These are phyloP conservation scores for Agrochola circellaris DNA, from an alignment of 2,888 invertebrate genomes.

Conservation along the genomic window DNA sequence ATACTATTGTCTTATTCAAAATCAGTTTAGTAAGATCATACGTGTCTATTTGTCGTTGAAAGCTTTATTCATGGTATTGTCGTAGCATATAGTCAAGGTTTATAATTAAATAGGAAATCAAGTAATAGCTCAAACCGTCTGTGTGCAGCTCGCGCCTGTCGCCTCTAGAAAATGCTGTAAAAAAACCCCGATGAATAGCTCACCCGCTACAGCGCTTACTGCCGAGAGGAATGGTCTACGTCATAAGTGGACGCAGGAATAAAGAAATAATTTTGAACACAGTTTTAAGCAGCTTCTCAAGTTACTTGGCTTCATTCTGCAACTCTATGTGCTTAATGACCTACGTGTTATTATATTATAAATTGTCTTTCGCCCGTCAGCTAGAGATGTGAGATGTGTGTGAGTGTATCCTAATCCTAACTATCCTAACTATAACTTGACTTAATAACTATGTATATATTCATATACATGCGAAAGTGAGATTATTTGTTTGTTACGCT, in stretches of 20 bases:
- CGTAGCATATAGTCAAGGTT: neutral
- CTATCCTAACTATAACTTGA: too few species aligned
- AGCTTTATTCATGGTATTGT: neutral
- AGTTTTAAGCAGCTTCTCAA: neutral
- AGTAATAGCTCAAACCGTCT: slow-evolving; percentile 32
- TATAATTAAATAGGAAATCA: slow-evolving; percentile 6
- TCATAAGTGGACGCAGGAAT: slow-evolving; percentile 6
- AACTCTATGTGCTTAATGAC: neutral
- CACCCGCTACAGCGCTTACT: slow-evolving; percentile 4
- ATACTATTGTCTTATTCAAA: neutral
- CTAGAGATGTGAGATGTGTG: neutral
- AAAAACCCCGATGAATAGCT: slow-evolving; percentile 39
- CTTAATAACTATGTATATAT: too few species aligned
- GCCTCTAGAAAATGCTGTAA: slow-evolving; percentile 19
- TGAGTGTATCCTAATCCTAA: neutral
- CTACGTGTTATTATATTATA: neutral
- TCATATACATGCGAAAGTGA: too few species aligned
- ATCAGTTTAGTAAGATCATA: neutral
- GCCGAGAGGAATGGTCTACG: neutral
- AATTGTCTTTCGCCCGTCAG: neutral
- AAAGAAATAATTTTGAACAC: too few species aligned
- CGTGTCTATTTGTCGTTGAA: neutral
- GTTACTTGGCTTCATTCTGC: neutral
- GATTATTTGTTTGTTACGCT: too few species aligned
- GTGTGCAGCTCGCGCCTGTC: slow-evolving; percentile 31